Evolutionary conservation across 2,797 vertebrate species (phyloP).

Genomic region (Enteromius paludinosus): DNA sequence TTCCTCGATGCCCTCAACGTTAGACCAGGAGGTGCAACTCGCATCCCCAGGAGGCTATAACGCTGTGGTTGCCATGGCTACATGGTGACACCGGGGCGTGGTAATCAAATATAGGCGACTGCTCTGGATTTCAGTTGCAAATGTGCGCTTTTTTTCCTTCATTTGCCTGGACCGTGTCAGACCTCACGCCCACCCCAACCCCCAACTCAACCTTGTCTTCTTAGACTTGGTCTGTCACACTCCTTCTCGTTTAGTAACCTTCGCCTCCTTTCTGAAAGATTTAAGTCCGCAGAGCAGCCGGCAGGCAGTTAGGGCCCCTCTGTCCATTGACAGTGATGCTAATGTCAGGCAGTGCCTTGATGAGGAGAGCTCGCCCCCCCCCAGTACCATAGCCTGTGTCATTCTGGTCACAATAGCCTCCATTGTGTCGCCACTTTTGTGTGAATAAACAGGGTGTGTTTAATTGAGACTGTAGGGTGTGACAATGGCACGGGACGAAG

Average conservation of each 20-base stretch:
- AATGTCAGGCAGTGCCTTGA: slow-evolving; percentile 73
- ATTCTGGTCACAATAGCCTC: slow-evolving; percentile 66
- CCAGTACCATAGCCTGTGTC: slow-evolving; percentile 65
- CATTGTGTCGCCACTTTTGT: slow-evolving; percentile 74
- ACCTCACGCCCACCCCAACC: slow-evolving; percentile 51
- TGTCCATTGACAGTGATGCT: slow-evolving; percentile 68
- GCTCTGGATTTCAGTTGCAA: slow-evolving; percentile 75
- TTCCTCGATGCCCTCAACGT: slow-evolving; percentile 65
- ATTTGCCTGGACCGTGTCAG: slow-evolving; percentile 53
- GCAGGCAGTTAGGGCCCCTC: slow-evolving; percentile 65
- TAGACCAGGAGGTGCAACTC: slow-evolving; percentile 71
- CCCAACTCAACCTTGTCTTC: slow-evolving; percentile 45
- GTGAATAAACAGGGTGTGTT: slow-evolving; percentile 78
- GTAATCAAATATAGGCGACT: slow-evolving; percentile 81
- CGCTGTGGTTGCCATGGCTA: slow-evolving; percentile 84
- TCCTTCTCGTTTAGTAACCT: slow-evolving; percentile 50
- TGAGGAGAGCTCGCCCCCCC: slow-evolving; percentile 63
- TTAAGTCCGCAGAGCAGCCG: slow-evolving; percentile 60
- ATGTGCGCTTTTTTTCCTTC: slow-evolving; percentile 59
- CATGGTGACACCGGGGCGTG: slow-evolving; percentile 75
- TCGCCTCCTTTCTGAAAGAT: slow-evolving; percentile 62
- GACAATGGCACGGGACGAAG: slow-evolving; percentile 57
- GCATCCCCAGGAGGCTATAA: slow-evolving; percentile 76
- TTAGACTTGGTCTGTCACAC: slow-evolving; percentile 41
- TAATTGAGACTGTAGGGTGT: slow-evolving; percentile 71